Conservation (phyloP, 2,113 vertebrate species). For the Macquaria australasica region DNA sequence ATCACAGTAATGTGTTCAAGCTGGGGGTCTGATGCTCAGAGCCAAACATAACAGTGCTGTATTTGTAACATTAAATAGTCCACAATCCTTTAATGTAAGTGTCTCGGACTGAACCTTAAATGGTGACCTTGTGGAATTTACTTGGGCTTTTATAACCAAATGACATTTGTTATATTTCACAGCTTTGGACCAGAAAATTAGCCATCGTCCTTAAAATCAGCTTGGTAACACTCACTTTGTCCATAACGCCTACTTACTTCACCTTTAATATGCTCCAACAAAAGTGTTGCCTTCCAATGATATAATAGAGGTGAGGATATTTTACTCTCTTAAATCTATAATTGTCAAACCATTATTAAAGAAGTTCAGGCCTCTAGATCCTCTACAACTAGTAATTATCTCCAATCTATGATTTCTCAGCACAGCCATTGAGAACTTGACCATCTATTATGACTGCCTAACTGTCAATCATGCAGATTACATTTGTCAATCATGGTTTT, state of each 20-base stretch:
- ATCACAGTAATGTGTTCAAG: not conserved
- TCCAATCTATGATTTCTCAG: not conserved
- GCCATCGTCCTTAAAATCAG: not conserved
- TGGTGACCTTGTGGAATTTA: constrained; percentile 1
- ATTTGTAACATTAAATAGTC: not conserved
- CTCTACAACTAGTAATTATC: not conserved
- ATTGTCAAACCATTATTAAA: not conserved
- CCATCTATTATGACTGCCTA: not conserved
- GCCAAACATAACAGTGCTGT: not conserved
- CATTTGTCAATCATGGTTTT: not conserved
- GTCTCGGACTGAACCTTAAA: not conserved
- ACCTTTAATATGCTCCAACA: not conserved
- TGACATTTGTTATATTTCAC: constrained; percentile 4
- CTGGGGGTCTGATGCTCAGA: not conserved
- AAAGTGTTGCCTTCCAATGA: not conserved
- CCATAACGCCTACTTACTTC: not conserved
- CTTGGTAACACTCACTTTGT: not conserved
- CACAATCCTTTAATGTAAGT: not conserved
- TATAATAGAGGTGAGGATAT: not conserved
- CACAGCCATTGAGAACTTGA: not conserved
- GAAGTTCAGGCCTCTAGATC: not conserved
- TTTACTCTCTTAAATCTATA: not conserved
- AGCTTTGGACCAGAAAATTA: not conserved
- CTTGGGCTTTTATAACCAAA: not conserved
- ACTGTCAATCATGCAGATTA: constrained; percentile 6